Base-by-base conservation (phyloP, 2,888 invertebrate species). In the Stenodera caucasica region DNA sequence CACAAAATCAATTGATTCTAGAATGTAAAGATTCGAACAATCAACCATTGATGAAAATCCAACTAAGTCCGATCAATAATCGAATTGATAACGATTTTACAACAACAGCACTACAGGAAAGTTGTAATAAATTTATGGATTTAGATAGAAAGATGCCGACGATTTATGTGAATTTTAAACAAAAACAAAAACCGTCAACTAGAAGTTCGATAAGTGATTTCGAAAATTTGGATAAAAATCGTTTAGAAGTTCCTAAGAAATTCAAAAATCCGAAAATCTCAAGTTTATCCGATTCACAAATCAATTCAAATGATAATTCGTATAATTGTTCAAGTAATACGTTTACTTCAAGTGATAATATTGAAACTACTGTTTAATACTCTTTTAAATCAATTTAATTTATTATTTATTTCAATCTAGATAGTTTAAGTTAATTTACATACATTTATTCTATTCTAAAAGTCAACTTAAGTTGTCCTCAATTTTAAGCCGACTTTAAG, bases 141-240 rank as follows among this genome's bases (percentile, higher is more conserved):
- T 49, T 15, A 35, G 33, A 30, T 30, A 14, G 14, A 32, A 11
- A 12, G 4, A 8, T 50, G 59, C 54, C 18, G 61, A 68, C 70
- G 58, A 82, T 83, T 58, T 84, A 83, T 66, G 72, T 83, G 2
- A 83, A 83, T 67, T 83, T 83, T 2, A 69, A 83, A 9, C 82
- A 82, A 29, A 82, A 82, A 63, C 77, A 82, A 4, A 12, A 12
- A 45, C 53, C 75, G 66, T n/a, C 62, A 69, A 49, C 53, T 53
- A 45, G 58, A 84, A 60, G 84, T 82, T 55, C 84, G 84, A 68
- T 79, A 2, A 86, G 86, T 71, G 86, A 86, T 67, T 81, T 90
- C 53, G 90, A 90, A 71, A 89, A 89, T 73, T 80, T 90, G 8
- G 60, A 66, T 58, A 50, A 61, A 52, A 23, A 56, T 35, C 49